These are phyloP conservation scores for Monopis laevigella DNA, from an alignment of 2,888 invertebrate genomes.

Conservation along the genomic window DNA sequence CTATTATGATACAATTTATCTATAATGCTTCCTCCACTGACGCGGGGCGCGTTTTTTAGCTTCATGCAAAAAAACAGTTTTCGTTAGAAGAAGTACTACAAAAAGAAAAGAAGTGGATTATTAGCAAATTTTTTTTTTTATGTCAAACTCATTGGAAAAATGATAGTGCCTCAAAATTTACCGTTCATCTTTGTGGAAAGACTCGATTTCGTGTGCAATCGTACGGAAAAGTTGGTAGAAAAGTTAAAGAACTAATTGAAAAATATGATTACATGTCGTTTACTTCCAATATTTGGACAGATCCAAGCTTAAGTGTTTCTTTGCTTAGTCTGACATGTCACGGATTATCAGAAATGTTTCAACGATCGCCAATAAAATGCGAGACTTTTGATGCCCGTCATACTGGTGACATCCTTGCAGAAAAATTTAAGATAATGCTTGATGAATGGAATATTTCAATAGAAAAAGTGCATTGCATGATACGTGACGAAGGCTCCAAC, in stretches of 20 bases:
- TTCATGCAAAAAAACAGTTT: constrained; percentile 17
- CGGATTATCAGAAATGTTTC: constrained; percentile 22
- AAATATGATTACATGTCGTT: constrained; percentile 23
- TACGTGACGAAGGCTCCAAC: constrained; percentile 24
- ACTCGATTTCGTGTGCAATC: constrained; percentile 22
- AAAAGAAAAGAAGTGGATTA: constrained; percentile 17
- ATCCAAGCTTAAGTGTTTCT: constrained; percentile 19
- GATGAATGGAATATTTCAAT: constrained; percentile 24
- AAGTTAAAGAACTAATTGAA: constrained; percentile 22
- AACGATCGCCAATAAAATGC: constrained; percentile 19
- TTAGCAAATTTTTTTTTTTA: constrained; percentile 16
- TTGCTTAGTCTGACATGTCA: constrained; percentile 21
- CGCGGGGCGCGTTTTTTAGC: too few species aligned
- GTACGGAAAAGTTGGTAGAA: constrained; percentile 20
- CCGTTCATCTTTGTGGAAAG: constrained; percentile 24
- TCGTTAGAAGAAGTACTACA: constrained; percentile 16
- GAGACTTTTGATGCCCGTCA: constrained; percentile 22
- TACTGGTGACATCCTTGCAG: constrained; percentile 21
- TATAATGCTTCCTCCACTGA: too few species aligned
- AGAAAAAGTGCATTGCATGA: constrained; percentile 22
- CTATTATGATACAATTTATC: too few species aligned
- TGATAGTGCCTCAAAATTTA: constrained; percentile 25
- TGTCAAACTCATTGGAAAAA: constrained; percentile 22
- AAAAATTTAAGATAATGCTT: constrained; percentile 23
- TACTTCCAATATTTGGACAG: constrained; percentile 23